These are phyloP conservation scores for Hemibagrus wyckioides DNA, from an alignment of 2,113 vertebrate genomes.

Conservation along the genomic window DNA sequence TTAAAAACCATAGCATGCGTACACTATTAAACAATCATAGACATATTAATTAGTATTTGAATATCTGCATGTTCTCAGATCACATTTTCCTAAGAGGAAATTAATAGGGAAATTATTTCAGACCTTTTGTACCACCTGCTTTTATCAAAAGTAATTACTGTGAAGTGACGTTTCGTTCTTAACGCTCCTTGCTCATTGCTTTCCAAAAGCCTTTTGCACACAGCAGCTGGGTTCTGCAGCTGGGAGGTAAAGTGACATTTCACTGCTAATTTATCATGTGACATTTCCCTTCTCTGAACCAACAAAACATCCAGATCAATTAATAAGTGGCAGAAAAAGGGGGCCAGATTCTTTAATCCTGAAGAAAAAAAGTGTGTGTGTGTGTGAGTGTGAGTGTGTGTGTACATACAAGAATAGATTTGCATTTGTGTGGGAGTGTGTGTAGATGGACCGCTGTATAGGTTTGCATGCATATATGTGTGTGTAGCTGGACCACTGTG, in stretches of 20 bases:
- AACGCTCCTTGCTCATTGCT: not conserved
- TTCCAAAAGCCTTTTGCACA: not conserved
- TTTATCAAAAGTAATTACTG: constrained; percentile 20
- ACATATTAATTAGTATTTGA: not conserved
- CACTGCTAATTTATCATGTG: constrained; percentile 36
- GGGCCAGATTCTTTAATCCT: not conserved
- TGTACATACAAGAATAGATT: no score
- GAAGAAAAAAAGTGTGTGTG: not conserved
- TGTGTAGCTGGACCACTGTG: no score
- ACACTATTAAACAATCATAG: not conserved
- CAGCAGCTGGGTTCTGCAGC: constrained; percentile 5
- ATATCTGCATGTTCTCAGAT: not conserved
- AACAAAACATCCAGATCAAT: constrained; percentile 2
- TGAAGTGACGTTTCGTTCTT: constrained; percentile 22
- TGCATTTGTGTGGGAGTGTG: no score
- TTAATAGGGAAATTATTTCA: constrained; percentile 4
- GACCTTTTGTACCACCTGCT: constrained; percentile 6
- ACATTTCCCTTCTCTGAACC: constrained; percentile 34
- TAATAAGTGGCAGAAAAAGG: constrained; percentile 5
- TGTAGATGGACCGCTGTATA: no score
- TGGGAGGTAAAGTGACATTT: constrained; percentile 40
- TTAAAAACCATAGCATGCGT: not conserved
- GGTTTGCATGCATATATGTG: no score
- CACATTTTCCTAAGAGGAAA: not conserved
- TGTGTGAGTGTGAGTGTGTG: no score